Base-by-base conservation (phyloP, 2,113 vertebrate species). In the Lepisosteus osseus region DNA sequence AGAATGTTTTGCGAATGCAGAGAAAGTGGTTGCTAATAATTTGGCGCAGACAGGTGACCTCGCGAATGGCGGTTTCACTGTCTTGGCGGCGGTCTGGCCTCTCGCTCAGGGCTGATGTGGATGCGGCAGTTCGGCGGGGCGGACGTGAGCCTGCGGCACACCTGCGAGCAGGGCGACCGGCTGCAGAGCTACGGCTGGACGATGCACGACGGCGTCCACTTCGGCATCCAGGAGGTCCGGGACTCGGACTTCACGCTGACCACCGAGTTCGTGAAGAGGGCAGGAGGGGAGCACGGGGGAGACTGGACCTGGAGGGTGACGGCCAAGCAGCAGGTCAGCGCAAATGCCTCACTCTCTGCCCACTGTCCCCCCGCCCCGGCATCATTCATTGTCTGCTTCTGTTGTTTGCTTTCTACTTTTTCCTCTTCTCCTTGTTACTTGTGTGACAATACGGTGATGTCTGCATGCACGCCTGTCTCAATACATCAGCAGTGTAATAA, bases 281-380 rank as follows among this genome's bases (percentile, higher is more conserved):
- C 83, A 0, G 97, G 96, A 13, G 97, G 97, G 1, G 73, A 82
- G 3, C 95, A 98, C 0, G 97, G 97, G 1, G 97, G 97, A 7
- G 97, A 98, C 70, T 98, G 97, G 97, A 97, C 94, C 41, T 99
- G 96, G 97, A 91, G 96, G 74, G 80, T 99, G 78, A 95, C 92
- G 0, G 95, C 89, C 12, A 91, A 91, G 73, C 86, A 86, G 57
- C 91, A 95, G 82, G 96, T 97, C 82, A 84, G 84, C 3, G 63
- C 70, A 67, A 73, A 70, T 62, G 68, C 71, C 6, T 44, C 14
- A 43, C 67, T 72, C 55, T 73, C 14, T 15, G 68, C 67, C 15
- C 70, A 15, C 72, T 69, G 47, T 56, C 70, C 6, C 12, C 11
- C 67, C 40, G 9, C 66, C 54, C 63, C 70, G 68, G 47, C 47